Conservation (phyloP, 2,113 vertebrate species). For the Marmota monax region DNA sequence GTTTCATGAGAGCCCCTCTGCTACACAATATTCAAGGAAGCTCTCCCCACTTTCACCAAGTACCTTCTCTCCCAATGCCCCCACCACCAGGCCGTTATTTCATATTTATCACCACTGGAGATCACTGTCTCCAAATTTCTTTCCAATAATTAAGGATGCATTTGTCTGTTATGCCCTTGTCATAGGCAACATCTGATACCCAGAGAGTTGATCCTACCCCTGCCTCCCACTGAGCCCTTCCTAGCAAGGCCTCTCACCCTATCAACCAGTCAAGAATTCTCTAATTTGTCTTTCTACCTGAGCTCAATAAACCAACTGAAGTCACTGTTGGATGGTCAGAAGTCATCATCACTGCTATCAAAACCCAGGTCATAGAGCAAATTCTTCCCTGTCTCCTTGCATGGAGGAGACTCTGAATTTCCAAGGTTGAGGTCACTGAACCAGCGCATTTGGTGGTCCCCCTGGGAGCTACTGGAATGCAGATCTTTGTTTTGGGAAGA, state of each 20-base stretch:
- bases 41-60: not conserved
- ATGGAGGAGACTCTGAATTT: not conserved
- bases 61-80: not conserved
- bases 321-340: slow-evolving; percentile 38
- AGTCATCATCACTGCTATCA: slow-evolving; percentile 83
- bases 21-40: not conserved
- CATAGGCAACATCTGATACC: not conserved
- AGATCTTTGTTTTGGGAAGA: slow-evolving; percentile 70
- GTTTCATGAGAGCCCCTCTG: not conserved
- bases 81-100: not conserved
- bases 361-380: slow-evolving; percentile 81
- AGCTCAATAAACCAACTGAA: not conserved
- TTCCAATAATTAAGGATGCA: not conserved
- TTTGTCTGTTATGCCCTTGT: not conserved
- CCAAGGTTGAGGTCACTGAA: slow-evolving; percentile 73
- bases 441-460: slow-evolving; percentile 79
- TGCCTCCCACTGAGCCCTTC: not conserved
- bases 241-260: not conserved
- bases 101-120: no score
- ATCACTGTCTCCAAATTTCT: not conserved
- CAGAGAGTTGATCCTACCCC: not conserved
- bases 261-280: not conserved
- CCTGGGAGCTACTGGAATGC: slow-evolving; percentile 21
- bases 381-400: not conserved
- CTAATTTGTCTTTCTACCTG: not conserved